Percentiles rank a stretch among this genome's conserved stretches.
Evolutionary conservation across 2,113 vertebrate genomes (phyloP).

Genomic region (Propithecus coquereli): DNA sequence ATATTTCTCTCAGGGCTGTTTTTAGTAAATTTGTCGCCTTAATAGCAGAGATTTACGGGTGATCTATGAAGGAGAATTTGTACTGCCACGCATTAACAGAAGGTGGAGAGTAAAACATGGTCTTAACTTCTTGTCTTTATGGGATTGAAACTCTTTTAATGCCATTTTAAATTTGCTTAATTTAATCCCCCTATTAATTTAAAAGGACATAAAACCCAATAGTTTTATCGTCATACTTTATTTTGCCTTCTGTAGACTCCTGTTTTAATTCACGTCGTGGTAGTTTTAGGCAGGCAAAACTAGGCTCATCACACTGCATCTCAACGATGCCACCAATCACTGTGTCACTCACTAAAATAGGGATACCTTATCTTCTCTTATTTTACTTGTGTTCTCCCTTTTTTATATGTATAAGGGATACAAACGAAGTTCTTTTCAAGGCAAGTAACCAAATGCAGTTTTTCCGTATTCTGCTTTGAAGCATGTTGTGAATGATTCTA

Average conservation of each 20-base stretch:
- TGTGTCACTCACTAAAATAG: neutral
- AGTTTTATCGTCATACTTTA: constrained; percentile 31
- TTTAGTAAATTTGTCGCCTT: neutral
- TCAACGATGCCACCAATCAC: neutral
- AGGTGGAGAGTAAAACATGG: constrained; percentile 29
- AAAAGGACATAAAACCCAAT: constrained; percentile 49
- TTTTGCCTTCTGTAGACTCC: neutral
- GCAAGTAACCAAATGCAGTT: neutral
- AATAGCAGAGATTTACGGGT: constrained; percentile 43
- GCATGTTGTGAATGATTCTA: neutral
- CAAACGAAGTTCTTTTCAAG: neutral
- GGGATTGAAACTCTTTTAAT: constrained; percentile 46
- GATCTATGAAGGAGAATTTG: neutral
- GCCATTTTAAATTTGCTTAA: constrained; percentile 53
- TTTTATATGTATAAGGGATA: neutral
- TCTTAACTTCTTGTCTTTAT: constrained; percentile 35
- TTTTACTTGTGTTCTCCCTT: neutral
- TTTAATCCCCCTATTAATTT: constrained; percentile 58
- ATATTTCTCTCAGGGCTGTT: neutral
- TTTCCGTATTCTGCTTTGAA: neutral
- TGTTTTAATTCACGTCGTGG: constrained; percentile 23
- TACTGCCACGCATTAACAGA: neutral
- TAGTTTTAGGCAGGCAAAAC: neutral
- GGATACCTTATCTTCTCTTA: neutral
- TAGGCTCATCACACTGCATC: neutral